Conservation (phyloP, 2,888 invertebrate genomes). For the Tenthredo livida region DNA sequence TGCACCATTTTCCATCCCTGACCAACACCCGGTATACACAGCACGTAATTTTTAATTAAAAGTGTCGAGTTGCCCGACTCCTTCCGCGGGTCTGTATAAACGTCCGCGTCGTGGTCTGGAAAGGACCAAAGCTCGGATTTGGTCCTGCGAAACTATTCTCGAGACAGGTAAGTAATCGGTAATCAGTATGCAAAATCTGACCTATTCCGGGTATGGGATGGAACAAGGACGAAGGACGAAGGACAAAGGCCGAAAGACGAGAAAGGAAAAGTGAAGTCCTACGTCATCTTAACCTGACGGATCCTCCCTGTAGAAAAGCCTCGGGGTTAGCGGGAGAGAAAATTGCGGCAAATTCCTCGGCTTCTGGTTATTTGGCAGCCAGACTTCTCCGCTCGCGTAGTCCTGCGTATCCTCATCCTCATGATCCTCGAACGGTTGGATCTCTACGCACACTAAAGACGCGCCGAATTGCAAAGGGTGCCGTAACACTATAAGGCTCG, state of each 20-base stretch:
- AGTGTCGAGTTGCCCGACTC: not conserved
- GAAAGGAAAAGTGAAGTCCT: not conserved
- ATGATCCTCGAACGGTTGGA: not conserved
- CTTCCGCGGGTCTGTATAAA: not conserved
- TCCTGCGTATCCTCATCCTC: not conserved
- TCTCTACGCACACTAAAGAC: conserved; percentile 28
- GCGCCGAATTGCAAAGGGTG: conserved; percentile 18
- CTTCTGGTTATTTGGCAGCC: conserved; percentile 36
- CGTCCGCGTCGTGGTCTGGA: not conserved
- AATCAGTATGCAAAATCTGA: conserved; percentile 31
- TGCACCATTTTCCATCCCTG: not conserved
- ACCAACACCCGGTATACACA: not conserved
- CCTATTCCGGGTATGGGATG: not conserved
- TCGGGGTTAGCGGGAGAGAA: not conserved
- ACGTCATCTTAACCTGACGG: conserved; percentile 23
- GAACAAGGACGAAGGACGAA: not conserved
- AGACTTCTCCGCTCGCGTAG: not conserved
- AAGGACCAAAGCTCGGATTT: not conserved
- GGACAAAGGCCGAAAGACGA: not conserved
- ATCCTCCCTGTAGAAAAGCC: conserved; percentile 15
- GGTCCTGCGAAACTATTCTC: not conserved
- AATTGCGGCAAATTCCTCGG: conserved; percentile 34
- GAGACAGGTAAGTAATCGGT: conserved; percentile 26
- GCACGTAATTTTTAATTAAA: conserved; percentile 15
- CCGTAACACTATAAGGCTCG: not conserved